Evolutionary conservation across 2,888 invertebrate genomes (phyloP), one percentile per base, ranked within the genome.

Genomic region (Melangyna quadrimaculata): DNA sequence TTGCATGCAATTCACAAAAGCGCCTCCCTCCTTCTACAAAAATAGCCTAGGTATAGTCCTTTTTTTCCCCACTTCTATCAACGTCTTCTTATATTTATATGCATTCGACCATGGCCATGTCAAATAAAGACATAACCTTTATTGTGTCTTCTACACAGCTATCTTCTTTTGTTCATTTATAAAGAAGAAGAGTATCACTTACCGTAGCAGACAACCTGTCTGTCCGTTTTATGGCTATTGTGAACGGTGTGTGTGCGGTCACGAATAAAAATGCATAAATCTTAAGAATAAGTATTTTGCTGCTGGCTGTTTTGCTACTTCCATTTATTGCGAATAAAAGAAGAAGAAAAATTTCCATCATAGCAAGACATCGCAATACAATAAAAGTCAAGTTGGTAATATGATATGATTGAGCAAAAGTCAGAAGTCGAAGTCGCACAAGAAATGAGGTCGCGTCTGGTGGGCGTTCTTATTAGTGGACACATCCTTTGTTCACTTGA

Each of bases 321-420:
- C 35, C 17, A 55, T 35, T 37, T 12, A 27, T 45, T 29, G 65
- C 45, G n/a, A 53, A 51, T 27, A 32, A 67, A 32, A 45, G 17
- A 65, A 57, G 53, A n/a, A 53, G 61, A 55, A 53, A 74, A 74
- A 63, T 78, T 74, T 74, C 53, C 61, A 53, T 35, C 10, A 43
- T 19, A 65, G 51, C 27, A 69, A n/a, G n/a, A n/a, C n/a, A n/a
- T n/a, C n/a, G n/a, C n/a, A n/a, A n/a, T n/a, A 69, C 70, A 86
- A 86, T 81, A 86, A 86, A 81, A 86, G 86, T 86, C 81, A 86
- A 81, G 86, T n/a, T n/a, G n/a, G n/a, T 78, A 86, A 86, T 86
- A 81, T 86, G 86, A 86, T 86, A 86, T 81, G 81, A 86, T 86
- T 86, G 86, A 86, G 73, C 45, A 37, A 45, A 77, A 63, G 80